Percentiles rank a stretch among this genome's conserved stretches.
Evolutionary conservation across 2,888 invertebrate species (phyloP).

Genomic region (Orthosia cruda): DNA sequence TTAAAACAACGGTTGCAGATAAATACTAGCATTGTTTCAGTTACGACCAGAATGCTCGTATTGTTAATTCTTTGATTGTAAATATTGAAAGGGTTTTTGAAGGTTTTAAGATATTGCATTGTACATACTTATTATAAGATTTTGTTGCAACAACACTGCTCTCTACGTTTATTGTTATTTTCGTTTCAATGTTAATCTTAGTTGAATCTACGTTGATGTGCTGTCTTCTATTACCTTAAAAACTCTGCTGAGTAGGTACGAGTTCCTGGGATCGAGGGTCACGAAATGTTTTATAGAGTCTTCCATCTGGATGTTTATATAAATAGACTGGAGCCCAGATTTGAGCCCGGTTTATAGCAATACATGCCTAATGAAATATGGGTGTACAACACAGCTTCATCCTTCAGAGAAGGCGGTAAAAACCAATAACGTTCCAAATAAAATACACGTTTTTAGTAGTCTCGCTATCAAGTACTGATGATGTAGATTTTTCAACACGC

Average conservation of each 20-base stretch:
- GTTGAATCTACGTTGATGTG: too few relatives aligned
- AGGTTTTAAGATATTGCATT: conserved; percentile 2
- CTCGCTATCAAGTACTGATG: not conserved
- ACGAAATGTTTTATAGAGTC: too few relatives aligned
- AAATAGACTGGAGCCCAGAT: too few relatives aligned
- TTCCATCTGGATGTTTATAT: too few relatives aligned
- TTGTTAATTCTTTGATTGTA: conserved; percentile 1
- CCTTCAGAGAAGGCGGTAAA: too few relatives aligned
- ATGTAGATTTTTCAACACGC: not conserved
- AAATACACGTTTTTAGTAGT: not conserved
- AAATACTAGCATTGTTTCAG: conserved; percentile 43
- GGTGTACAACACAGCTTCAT: too few relatives aligned
- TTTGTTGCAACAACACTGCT: not conserved
- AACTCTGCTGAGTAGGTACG: too few relatives aligned
- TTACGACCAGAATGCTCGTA: conserved; percentile 13
- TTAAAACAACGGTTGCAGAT: conserved; percentile 37
- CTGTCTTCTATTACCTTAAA: too few relatives aligned
- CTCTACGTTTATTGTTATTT: not conserved
- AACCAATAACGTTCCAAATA: too few relatives aligned
- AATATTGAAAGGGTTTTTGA: conserved; percentile 8
- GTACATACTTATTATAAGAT: not conserved
- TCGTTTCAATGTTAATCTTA: not conserved
- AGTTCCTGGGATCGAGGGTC: too few relatives aligned
- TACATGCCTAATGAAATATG: too few relatives aligned
- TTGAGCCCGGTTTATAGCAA: too few relatives aligned